These are phyloP conservation scores for Loriculus beryllinus DNA, from an alignment of 2,797 vertebrate genomes.

Conservation along the genomic window DNA sequence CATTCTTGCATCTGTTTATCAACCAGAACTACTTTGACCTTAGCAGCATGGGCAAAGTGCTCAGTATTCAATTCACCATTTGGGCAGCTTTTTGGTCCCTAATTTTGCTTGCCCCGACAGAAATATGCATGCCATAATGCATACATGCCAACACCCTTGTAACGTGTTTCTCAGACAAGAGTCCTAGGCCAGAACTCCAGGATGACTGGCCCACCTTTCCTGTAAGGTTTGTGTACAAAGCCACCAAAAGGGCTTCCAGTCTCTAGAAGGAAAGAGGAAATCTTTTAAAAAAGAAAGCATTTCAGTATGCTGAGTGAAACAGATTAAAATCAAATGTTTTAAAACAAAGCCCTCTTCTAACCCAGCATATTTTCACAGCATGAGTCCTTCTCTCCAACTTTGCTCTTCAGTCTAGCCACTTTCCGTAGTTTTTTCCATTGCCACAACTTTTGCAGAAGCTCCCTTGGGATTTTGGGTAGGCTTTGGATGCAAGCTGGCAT, in stretches of 20 bases:
- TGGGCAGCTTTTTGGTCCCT: neutral
- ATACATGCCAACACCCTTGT: accelerated
- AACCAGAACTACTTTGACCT: neutral
- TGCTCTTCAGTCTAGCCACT: neutral
- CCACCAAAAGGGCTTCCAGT: neutral
- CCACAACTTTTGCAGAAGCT: neutral
- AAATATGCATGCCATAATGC: neutral
- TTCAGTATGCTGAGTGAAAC: neutral
- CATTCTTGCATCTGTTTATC: neutral
- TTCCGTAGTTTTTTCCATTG: neutral
- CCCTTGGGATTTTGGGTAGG: neutral
- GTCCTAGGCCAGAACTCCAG: neutral
- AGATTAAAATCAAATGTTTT: neutral
- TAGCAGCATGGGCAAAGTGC: accelerated
- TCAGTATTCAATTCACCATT: neutral
- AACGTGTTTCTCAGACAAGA: neutral
- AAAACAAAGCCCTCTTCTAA: neutral
- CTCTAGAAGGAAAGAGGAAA: neutral
- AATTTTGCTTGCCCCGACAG: neutral
- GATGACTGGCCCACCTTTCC: neutral
- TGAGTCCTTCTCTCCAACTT: neutral
- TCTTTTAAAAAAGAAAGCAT: neutral
- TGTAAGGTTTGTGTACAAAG: neutral
- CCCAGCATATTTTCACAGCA: neutral
- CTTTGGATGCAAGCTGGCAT: neutral